A percentile compares a stretch with the other conserved stretches of the same genome.
These are phyloP conservation scores for Bergia sp. DNA, from an alignment of 92 coral and sea anemone genomes.

Conservation along the genomic window DNA sequence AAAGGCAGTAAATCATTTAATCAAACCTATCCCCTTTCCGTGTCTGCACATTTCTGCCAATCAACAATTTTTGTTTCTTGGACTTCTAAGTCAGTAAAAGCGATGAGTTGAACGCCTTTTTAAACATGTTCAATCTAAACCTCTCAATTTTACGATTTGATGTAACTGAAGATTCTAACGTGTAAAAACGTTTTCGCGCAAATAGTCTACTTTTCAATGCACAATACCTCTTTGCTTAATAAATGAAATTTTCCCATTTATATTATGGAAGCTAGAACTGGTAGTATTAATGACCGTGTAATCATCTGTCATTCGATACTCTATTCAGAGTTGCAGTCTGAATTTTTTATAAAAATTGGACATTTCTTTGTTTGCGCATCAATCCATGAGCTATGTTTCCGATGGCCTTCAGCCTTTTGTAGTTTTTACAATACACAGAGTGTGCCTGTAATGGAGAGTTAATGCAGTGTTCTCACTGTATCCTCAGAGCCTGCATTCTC, in stretches of 20 bases:
- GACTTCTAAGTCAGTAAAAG: not conserved
- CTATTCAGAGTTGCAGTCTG: not conserved
- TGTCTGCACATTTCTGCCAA: not conserved
- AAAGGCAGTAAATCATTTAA: not conserved
- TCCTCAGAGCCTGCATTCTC: not conserved
- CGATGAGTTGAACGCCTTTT: not conserved
- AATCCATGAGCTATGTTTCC: not conserved
- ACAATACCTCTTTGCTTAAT: not conserved
- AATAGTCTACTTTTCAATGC: not conserved
- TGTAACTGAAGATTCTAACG: no score
- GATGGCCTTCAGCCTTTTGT: not conserved
- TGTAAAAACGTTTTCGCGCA: not conserved
- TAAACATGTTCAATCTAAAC: not conserved
- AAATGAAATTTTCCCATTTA: not conserved
- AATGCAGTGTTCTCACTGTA: not conserved
- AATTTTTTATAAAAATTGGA: not conserved
- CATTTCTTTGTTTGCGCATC: not conserved
- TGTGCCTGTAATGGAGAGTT: not conserved
- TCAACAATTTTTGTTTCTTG: not conserved
- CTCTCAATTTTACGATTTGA: not conserved
- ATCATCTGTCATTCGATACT: not conserved
- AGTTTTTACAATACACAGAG: not conserved
- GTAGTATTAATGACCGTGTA: not conserved
- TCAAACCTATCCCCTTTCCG: not conserved
- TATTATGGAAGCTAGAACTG: not conserved